Evolutionary conservation across 2,113 vertebrate species (phyloP), one percentile per base, ranked within the genome.

Genomic region (Sialia sialis): DNA sequence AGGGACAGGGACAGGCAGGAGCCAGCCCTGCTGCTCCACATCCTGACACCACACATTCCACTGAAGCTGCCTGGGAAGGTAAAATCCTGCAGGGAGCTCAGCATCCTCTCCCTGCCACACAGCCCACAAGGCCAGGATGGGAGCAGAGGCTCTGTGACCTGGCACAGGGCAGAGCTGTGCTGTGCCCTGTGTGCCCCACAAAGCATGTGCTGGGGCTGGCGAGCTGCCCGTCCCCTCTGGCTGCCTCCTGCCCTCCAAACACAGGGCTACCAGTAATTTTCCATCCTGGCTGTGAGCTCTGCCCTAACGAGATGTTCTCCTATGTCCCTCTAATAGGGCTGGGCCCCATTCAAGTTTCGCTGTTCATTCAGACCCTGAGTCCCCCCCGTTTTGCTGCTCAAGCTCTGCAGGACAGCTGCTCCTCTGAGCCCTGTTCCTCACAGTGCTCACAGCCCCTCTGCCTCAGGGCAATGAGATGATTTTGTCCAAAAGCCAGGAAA

Each of bases 111-210:
- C 34, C 34, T 44, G 26, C 29, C 54, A 2, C 3, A 2, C 82
- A 84, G 56, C 68, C 44, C 2, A 0, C 0, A 0, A 67, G 59
- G 10, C 44, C 2, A 0, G 64, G 62, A 22, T 0, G 1, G 58
- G 34, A 81, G 44, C 39, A 16, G 16, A 2, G 29, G 38, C 75
- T 36, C 34, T 0, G 4, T 36, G 49, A 30, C n/a, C 73, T 11
- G 51, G 83, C 8, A 2, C 55, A 44, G 86, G 72, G 54, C 67
- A 74, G 81, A 30, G 84, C 56, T 1, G 18, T 1, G 9, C 68
- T 7, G 59, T 68, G 60, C 80, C 77, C 73, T n/a, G 16, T 15
- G 52, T 70, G 69, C 58, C 75, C 58, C 66, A 48, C 41, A 34
- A 64, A 92, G 56, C 68, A 48, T 59, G 75, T 54, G 64, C 84